Evolutionary conservation across 2,113 vertebrate species (phyloP), one percentile per base, ranked within the genome.

Genomic region (Psilopogon haemacephalus): DNA sequence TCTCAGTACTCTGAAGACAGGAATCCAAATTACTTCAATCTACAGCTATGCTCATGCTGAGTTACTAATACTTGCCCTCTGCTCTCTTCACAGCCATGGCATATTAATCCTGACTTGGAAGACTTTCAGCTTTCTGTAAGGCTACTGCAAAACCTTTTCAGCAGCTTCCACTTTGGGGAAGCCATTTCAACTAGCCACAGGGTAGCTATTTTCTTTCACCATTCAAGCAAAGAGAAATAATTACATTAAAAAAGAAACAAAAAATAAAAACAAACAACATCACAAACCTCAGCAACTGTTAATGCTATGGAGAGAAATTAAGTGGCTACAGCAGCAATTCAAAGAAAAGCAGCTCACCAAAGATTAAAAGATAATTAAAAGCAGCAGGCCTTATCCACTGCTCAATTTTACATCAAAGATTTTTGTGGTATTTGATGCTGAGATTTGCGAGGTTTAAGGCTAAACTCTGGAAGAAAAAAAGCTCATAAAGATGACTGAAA

Each of bases 281-380:
- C 24, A 90, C 5, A 90, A 90, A 71, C 7, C 9, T 2, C 23
- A 40, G 54, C 35, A 86, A 67, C 16, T 50, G n/a, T 5, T 59
- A 69, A 73, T 62, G 19, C 50, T 70, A 30, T 26, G 17, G 21
- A 82, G 37, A 26, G 23, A 90, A 87, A 82, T 82, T 79, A 76
- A 89, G 32, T 71, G 72, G 30, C 35, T 69, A 40, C 46, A 87
- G 26, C 0, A 17, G 33, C 32, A 78, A 76, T 89, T 92, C 75
- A 70, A 58, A 90, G 50, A 70, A 90, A 95, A 92, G 70, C 59
- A 72, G 26, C 63, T 89, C 77, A 73, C 28, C 12, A 38, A 86
- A 86, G 77, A 92, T 90, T 92, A 90, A 90, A 77, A 76, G 40
- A 58, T 11, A 84, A 90, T 92, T 79, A 89, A 90, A 95, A 94